Evolutionary conservation across 2,888 invertebrate genomes (phyloP).

Genomic region (Lasioglossum malachurum): DNA sequence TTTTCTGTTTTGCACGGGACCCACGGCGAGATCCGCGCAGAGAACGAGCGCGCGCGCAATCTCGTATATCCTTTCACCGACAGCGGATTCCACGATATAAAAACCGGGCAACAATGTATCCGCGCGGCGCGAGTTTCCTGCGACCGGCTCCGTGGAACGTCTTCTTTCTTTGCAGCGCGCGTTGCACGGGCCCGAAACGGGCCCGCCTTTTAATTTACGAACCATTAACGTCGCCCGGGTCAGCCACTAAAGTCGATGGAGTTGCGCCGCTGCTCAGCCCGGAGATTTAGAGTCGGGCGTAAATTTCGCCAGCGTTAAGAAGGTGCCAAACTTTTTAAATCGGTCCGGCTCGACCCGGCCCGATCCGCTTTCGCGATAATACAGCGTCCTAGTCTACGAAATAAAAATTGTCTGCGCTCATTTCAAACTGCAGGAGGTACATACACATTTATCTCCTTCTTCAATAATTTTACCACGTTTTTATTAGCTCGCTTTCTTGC

Average conservation of each 20-base stretch:
- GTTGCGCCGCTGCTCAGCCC: conserved; percentile 35
- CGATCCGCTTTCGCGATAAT: conserved; percentile 38
- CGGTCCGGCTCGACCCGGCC: conserved; percentile 67
- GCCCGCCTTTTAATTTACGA: conserved; percentile 79
- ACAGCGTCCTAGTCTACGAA: not conserved
- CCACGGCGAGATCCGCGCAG: not conserved
- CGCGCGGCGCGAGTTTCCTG: conserved; percentile 45
- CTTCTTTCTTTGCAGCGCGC: conserved; percentile 68
- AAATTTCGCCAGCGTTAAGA: conserved; percentile 77
- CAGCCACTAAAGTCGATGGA: conserved; percentile 51
- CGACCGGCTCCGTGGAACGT: conserved; percentile 64
- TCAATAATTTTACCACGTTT: too few relatives aligned
- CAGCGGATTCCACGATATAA: conserved; percentile 30
- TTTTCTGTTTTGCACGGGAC: conserved; percentile 24
- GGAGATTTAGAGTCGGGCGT: conserved; percentile 70
- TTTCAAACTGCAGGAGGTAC: too few relatives aligned
- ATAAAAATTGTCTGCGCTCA: too few relatives aligned
- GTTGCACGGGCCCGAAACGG: conserved; percentile 70
- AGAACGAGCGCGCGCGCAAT: not conserved
- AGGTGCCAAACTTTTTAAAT: conserved; percentile 79
- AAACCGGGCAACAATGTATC: conserved; percentile 57
- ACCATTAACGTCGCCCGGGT: conserved; percentile 78
- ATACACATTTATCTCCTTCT: too few relatives aligned
- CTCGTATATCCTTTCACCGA: conserved; percentile 39
- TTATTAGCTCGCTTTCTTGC: too few relatives aligned